Percentiles rank a stretch among this genome's conserved stretches.
These are phyloP conservation scores for Sander lucioperca DNA, from an alignment of 2,113 vertebrate species.

Conservation along the genomic window DNA sequence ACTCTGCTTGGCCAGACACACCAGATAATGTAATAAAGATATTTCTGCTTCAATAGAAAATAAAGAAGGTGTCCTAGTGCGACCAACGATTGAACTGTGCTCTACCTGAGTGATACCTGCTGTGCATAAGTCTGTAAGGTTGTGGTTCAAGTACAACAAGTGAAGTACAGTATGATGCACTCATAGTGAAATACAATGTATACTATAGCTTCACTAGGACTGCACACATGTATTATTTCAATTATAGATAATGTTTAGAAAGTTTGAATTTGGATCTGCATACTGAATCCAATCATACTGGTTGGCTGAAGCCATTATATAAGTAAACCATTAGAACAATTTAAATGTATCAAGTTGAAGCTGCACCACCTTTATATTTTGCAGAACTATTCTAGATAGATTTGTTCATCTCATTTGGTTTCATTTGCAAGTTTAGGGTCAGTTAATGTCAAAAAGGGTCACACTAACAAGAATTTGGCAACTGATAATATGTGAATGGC, in stretches of 20 bases:
- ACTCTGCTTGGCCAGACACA: conserved; percentile 70
- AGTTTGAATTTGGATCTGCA: not conserved
- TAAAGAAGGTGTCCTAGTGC: conserved; percentile 69
- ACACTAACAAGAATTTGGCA: not conserved
- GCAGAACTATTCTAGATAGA: not conserved
- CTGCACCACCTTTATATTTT: not conserved
- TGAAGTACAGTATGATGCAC: not conserved
- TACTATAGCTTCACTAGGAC: not conserved
- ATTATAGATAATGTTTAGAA: not conserved
- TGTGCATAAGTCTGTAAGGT: not conserved
- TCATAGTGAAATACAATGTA: not conserved
- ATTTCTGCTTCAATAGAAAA: conserved; percentile 74
- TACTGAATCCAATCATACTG: not conserved
- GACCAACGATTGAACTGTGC: conserved; percentile 51
- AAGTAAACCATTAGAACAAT: not conserved
- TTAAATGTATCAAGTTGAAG: not conserved
- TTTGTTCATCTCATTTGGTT: not conserved
- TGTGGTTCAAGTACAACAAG: conserved; percentile 7
- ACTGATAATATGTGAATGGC: not conserved
- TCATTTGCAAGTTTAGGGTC: not conserved
- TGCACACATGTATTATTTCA: not conserved
- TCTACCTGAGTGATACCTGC: conserved; percentile 25
- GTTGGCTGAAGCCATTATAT: not conserved
- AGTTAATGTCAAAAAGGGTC: conserved; percentile 15
- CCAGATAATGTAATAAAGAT: conserved; percentile 79